Conservation (phyloP, 2,797 vertebrate species). For the Aeoliscus strigatus region DNA sequence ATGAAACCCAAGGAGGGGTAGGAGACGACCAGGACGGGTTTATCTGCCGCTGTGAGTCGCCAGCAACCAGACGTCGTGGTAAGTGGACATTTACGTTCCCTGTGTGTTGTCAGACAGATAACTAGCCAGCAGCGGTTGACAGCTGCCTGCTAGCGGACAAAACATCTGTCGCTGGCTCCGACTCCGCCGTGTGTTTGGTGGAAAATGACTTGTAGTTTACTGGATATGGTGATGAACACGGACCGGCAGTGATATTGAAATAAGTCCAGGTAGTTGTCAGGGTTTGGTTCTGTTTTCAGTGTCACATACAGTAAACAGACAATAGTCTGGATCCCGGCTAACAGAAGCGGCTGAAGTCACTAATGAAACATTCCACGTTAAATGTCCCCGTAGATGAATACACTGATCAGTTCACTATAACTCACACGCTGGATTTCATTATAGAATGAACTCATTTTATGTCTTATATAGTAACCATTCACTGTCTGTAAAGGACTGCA, state of each 20-base stretch:
- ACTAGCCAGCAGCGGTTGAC: conserved; percentile 2
- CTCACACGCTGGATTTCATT: too few relatives aligned
- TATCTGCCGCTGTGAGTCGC: neutral
- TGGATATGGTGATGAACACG: too few relatives aligned
- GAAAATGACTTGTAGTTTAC: neutral
- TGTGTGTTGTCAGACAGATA: conserved; percentile 3
- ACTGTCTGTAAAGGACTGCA: too few relatives aligned
- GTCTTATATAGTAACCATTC: too few relatives aligned
- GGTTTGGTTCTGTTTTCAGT: too few relatives aligned
- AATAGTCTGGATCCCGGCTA: conserved; percentile 29
- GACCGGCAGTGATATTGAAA: too few relatives aligned
- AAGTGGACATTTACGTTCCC: conserved; percentile 15
- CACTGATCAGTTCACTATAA: too few relatives aligned
- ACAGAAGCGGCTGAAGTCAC: conserved; percentile 14
- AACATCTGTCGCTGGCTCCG: conserved; percentile 15
- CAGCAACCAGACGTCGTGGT: conserved; percentile 12
- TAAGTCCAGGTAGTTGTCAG: too few relatives aligned
- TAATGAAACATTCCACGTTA: too few relatives aligned
- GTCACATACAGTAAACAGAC: too few relatives aligned
- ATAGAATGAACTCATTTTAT: too few relatives aligned
- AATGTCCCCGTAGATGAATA: too few relatives aligned
- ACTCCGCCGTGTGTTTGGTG: neutral
- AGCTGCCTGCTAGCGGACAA: conserved; percentile 22
- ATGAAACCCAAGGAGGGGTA: conserved; percentile 15
- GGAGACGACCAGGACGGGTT: neutral